Conservation (phyloP, 2,797 vertebrate species). For the Sorex maritimensis region DNA sequence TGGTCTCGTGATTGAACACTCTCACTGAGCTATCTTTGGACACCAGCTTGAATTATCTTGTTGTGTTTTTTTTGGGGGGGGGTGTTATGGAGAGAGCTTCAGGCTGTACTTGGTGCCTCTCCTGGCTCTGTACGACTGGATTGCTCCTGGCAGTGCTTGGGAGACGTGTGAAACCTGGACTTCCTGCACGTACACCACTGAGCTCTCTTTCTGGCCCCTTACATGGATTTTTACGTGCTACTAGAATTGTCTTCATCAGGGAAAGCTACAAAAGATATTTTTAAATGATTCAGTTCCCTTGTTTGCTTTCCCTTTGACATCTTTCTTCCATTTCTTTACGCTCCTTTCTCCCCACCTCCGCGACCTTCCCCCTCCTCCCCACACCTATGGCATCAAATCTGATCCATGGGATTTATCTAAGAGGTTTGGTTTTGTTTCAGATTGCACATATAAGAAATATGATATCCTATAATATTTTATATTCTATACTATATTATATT, state of each 20-base stretch:
- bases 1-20: too few species aligned
- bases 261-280: neutral
- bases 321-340: neutral
- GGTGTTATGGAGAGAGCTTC: too few species aligned
- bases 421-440: neutral
- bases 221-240: neutral
- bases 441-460: neutral
- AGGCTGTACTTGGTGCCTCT: too few species aligned
- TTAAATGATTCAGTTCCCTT: neutral
- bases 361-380: too few species aligned
- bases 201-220: neutral
- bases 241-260: neutral
- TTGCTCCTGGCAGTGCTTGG: too few species aligned
- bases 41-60: too few species aligned
- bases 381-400: neutral
- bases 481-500: neutral
- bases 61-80: too few species aligned
- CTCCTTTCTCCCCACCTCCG: neutral
- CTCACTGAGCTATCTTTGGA: too few species aligned
- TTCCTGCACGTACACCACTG: too few species aligned
- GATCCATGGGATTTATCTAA: neutral
- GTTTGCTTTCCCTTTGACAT: neutral
- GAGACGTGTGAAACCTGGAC: too few species aligned
- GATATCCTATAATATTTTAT: neutral
- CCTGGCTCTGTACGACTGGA: too few species aligned